A percentile compares a stretch with the other conserved stretches of the same genome.
Evolutionary conservation across 2,113 vertebrate species (phyloP).

Genomic region (Octodon degus): DNA sequence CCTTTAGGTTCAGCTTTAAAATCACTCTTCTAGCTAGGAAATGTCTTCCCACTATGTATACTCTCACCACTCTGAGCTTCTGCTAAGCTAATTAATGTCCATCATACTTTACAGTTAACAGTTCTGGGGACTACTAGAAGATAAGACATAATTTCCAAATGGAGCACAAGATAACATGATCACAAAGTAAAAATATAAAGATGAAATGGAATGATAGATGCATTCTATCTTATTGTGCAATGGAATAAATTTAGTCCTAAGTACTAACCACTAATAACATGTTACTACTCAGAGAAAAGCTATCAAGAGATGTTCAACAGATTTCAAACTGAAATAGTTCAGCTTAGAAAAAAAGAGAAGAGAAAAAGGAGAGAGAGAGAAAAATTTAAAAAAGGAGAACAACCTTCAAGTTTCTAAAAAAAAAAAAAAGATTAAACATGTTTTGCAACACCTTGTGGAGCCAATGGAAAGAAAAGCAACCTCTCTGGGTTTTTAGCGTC

Average conservation of each 20-base stretch:
- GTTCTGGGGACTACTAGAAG: background rate
- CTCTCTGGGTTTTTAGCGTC: background rate
- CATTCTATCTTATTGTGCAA: background rate
- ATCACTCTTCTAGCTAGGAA: background rate
- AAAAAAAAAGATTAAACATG: constrained; percentile 12
- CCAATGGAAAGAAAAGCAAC: background rate
- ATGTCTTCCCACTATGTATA: background rate
- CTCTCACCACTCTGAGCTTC: background rate
- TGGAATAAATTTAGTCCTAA: background rate
- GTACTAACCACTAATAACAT: background rate
- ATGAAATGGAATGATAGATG: background rate
- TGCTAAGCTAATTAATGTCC: background rate
- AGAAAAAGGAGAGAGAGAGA: background rate
- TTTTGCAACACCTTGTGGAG: background rate
- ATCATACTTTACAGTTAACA: background rate
- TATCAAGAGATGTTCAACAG: background rate
- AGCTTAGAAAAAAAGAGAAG: background rate
- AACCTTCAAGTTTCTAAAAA: constrained; percentile 29
- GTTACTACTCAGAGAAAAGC: constrained; percentile 31
- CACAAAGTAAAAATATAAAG: background rate
- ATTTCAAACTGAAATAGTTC: background rate
- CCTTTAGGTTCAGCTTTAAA: constrained; percentile 9
- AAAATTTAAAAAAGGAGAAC: constrained; percentile 7
- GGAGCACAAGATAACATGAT: constrained; percentile 30
- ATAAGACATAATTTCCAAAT: background rate